phyloP scores from a whole-genome alignment of 2,888 invertebrate species.

The Acholoe squamosa region DNA sequence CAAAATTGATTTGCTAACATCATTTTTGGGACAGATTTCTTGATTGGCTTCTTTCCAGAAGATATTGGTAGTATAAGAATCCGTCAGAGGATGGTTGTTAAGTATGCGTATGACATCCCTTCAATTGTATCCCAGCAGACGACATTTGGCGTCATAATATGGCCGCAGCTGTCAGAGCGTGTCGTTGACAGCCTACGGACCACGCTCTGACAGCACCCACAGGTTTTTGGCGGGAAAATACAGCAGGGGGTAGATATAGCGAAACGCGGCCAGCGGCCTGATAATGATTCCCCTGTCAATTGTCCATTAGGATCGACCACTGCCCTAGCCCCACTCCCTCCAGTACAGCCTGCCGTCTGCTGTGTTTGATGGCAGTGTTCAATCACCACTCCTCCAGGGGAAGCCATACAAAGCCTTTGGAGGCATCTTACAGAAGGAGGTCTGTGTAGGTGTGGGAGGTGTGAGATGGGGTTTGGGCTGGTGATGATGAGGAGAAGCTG shows the following conservation, averaged over 20 bases:
- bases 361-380: not conserved
- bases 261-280: not conserved
- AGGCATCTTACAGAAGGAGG: not conserved
- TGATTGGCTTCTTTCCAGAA: too few relatives aligned
- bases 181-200: not conserved
- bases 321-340: not conserved
- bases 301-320: slow-evolving; percentile 38
- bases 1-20: too few relatives aligned
- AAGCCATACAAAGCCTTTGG: not conserved
- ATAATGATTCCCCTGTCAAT: slow-evolving; percentile 53
- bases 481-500: too few relatives aligned
- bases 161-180: not conserved
- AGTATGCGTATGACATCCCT: not conserved
- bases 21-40: too few relatives aligned
- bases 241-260: slow-evolving; percentile 19
- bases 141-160: not conserved
- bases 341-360: not conserved
- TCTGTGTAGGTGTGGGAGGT: not conserved
- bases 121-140: not conserved
- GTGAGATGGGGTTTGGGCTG: not conserved
- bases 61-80: too few relatives aligned
- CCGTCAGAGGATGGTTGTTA: not conserved
- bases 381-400: not conserved
- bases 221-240: not conserved
- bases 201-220: not conserved